Percentiles rank a stretch among this genome's conserved stretches.
phyloP scores from a whole-genome alignment of 2,888 invertebrate species.

The Amiota communis region DNA sequence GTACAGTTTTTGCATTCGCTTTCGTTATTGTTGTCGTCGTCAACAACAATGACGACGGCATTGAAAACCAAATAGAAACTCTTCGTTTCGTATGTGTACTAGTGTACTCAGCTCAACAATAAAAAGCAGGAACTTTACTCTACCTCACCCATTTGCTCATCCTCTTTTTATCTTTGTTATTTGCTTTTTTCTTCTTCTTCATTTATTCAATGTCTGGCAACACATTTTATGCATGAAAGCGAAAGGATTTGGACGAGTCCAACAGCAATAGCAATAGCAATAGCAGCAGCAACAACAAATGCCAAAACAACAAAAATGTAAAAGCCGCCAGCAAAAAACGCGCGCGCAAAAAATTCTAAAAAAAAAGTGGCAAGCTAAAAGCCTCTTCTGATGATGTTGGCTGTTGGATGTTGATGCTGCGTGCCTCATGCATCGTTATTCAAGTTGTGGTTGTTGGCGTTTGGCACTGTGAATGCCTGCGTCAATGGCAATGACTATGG shows the following conservation, averaged over 20 bases:
- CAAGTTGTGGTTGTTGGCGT: conserved; percentile 15
- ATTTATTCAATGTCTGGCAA: conserved; percentile 40
- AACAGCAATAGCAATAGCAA: conserved; percentile 50
- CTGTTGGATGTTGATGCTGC: conserved; percentile 29
- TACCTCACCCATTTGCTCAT: conserved; percentile 1
- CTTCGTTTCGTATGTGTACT: no score
- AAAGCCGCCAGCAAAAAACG: conserved; percentile 27
- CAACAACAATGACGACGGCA: no score
- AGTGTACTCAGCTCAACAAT: no score
- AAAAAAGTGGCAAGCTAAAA: not conserved
- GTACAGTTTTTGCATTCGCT: conserved; percentile 8
- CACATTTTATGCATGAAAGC: conserved; percentile 72
- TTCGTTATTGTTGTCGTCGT: conserved; percentile 12
- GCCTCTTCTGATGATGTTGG: not conserved
- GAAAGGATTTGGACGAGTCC: conserved; percentile 71
- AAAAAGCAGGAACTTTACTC: no score
- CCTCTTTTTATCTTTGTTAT: conserved; percentile 44
- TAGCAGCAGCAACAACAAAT: conserved; percentile 50
- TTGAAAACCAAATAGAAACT: no score
- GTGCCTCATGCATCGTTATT: not conserved
- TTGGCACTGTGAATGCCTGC: not conserved
- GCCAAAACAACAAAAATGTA: conserved; percentile 26
- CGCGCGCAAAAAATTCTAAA: conserved; percentile 18
- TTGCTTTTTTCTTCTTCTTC: not conserved
- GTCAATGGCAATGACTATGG: not conserved